Conservation (phyloP, 2,113 vertebrate species). For the Muntiacus muntjak region DNA sequence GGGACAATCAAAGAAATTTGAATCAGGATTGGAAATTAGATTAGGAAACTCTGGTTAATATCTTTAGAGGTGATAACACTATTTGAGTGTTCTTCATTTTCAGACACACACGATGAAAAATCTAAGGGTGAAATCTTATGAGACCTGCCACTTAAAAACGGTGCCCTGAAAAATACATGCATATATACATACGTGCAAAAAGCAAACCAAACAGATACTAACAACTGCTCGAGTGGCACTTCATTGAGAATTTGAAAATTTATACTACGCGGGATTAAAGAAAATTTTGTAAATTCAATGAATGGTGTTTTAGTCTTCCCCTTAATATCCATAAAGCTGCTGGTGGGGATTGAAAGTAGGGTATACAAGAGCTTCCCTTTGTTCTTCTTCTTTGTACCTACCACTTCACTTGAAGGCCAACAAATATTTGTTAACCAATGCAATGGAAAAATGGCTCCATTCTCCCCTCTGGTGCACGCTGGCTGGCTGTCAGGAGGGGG, state of each 20-base stretch:
- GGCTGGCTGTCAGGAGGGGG: background rate
- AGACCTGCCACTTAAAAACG: background rate
- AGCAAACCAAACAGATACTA: background rate
- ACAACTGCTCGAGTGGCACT: background rate
- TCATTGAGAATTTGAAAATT: background rate
- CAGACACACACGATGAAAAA: background rate
- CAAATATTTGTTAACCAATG: background rate
- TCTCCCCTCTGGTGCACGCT: background rate
- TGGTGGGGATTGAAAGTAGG: background rate
- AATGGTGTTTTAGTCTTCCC: background rate
- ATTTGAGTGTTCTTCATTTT: slow-evolving; percentile 8
- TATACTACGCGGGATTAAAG: background rate
- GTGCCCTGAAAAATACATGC: background rate
- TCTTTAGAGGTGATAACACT: background rate
- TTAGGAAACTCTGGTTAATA: background rate
- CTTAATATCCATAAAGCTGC: background rate
- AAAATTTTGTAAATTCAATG: background rate
- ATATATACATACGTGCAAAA: background rate
- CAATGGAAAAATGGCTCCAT: background rate
- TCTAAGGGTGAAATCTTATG: background rate
- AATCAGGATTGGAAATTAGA: background rate
- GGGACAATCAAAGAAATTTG: background rate
- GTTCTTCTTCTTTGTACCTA: background rate
- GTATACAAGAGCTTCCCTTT: background rate
- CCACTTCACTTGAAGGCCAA: background rate